A percentile compares a stretch with the other conserved stretches of the same genome.
These are phyloP conservation scores for Coenonympha glycerion DNA, from an alignment of 2,888 invertebrate genomes.

Conservation along the genomic window DNA sequence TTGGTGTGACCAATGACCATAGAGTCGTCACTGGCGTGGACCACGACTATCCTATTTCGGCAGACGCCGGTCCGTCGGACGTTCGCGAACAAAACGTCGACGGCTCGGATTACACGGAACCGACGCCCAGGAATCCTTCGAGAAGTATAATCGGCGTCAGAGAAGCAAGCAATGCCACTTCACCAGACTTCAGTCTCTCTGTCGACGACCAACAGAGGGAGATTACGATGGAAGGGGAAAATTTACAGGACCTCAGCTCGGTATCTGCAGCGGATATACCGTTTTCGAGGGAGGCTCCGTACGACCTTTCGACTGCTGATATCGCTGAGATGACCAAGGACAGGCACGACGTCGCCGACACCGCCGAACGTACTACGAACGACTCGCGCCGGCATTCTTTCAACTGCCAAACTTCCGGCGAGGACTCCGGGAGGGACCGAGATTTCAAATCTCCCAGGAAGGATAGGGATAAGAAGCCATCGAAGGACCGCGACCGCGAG, in stretches of 20 bases:
- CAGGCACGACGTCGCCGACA: slow-evolving; percentile 49
- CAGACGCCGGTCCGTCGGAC: slow-evolving; percentile 51
- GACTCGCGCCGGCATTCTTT: slow-evolving; percentile 51
- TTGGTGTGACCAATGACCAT: slow-evolving; percentile 59
- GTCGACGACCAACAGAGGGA: slow-evolving; percentile 68
- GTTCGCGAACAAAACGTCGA: slow-evolving; percentile 64
- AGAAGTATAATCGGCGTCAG: slow-evolving; percentile 48
- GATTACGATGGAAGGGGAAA: slow-evolving; percentile 77
- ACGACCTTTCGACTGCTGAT: slow-evolving; percentile 65
- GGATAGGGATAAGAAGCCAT: slow-evolving; percentile 51
- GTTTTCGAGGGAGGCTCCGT: slow-evolving; percentile 64
- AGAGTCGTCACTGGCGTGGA: slow-evolving; percentile 77
- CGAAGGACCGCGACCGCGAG: slow-evolving; percentile 46
- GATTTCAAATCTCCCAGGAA: slow-evolving; percentile 57
- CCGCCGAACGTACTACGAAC: slow-evolving; percentile 46
- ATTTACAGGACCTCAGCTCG: slow-evolving; percentile 64
- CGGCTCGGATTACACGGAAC: slow-evolving; percentile 64
- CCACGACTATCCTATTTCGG: slow-evolving; percentile 48
- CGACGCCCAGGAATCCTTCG: slow-evolving; percentile 42
- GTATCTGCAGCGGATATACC: slow-evolving; percentile 53
- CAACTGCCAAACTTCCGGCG: slow-evolving; percentile 57
- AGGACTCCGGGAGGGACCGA: slow-evolving; percentile 64
- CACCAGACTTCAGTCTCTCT: slow-evolving; percentile 44
- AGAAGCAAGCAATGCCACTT: slow-evolving; percentile 39
- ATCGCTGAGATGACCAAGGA: slow-evolving; percentile 43